Evolutionary conservation across 2,797 vertebrate genomes (phyloP), one percentile per base, ranked within the genome.

Genomic region (Chiroxiphia lanceolata): DNA sequence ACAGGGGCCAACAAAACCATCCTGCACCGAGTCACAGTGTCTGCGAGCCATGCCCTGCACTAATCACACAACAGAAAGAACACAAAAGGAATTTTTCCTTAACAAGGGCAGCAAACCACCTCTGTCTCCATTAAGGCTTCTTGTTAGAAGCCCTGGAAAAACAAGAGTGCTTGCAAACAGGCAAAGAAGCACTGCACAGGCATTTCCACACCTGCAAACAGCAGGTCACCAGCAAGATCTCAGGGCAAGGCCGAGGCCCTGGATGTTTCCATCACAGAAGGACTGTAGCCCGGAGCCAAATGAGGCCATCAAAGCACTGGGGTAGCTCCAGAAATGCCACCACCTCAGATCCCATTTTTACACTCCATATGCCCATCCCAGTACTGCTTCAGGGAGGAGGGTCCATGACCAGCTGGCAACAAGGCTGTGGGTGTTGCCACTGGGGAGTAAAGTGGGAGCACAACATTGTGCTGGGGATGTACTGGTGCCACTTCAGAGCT

Each of bases 321-420:
- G 64, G 26, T 54, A 85, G 92, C 42, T 65, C 71, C 68, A 26
- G 38, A 42, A 47, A 31, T 38, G 67, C 42, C 45, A 26, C 16
- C 3, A 7, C 22, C 67, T 57, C 34, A 44, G 23, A 50, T 60
- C 12, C 68, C 29, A 20, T 48, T 64, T 71, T 76, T 4, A 76
- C 4, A 3, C 25, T 40, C 36, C 14, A 0, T 1, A 9, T 17
- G 63, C 34, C 47, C 70, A 65, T 48, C 19, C 34, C 80, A 56
- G 90, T 83, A 11, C 18, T 0, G 2, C 42, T 23, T 8, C 0
- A 0, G 18, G 48, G 14, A 69, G 19, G 6, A 83, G 7, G 8
- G 10, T 33, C 54, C 40, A 1, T 0, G 29, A 22, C 3, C 53
- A 59, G 51, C 26, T 6, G 3, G 51, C 51, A 45, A 7, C 31